Conservation (phyloP, 2,113 vertebrate species). For the Bettongia penicillata region DNA sequence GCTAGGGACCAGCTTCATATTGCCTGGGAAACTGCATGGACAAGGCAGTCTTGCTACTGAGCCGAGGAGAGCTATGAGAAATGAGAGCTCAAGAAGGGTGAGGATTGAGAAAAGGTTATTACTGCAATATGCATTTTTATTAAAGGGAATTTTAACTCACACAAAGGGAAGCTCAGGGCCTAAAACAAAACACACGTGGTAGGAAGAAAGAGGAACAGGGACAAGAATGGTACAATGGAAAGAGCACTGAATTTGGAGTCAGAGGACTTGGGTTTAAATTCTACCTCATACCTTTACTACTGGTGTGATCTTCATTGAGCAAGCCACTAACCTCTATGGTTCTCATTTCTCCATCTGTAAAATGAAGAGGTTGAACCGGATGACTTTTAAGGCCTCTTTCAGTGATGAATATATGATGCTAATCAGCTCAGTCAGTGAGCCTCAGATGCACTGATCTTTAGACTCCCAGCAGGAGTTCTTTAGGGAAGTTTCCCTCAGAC, state of each 20-base stretch:
- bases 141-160: not conserved
- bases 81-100: not conserved
- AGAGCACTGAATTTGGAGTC: not conserved
- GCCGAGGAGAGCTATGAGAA: not conserved
- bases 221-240: not conserved
- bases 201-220: not conserved
- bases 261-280: not conserved
- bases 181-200: not conserved
- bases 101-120: not conserved
- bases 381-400: not conserved
- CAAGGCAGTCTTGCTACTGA: not conserved
- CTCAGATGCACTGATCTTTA: not conserved
- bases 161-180: not conserved
- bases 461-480: not conserved
- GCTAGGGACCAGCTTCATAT: not conserved
- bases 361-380: not conserved
- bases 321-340: not conserved
- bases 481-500: not conserved
- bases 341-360: not conserved
- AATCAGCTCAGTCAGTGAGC: not conserved
- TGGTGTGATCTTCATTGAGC: not conserved
- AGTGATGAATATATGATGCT: not conserved
- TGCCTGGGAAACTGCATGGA: not conserved
- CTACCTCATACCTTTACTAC: not conserved
- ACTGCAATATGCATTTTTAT: not conserved